These are phyloP conservation scores for Oostethus manadensis DNA, from an alignment of 2,113 vertebrate species.

Conservation along the genomic window DNA sequence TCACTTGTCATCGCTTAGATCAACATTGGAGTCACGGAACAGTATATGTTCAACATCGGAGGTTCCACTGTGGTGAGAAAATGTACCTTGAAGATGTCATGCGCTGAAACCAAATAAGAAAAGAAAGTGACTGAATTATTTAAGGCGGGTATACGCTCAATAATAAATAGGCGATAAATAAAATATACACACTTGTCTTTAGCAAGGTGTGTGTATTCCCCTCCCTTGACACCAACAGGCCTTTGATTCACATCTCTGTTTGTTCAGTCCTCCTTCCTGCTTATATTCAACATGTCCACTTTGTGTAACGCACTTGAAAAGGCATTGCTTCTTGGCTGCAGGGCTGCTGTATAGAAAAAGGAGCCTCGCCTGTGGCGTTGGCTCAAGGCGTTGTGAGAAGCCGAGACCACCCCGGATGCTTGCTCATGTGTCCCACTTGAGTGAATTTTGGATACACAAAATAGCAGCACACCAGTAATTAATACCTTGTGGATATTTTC, in stretches of 20 bases:
- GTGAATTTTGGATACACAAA: constrained; percentile 48
- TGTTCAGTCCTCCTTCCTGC: constrained; percentile 50
- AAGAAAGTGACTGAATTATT: constrained; percentile 62
- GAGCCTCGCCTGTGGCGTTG: constrained; percentile 65
- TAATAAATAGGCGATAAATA: constrained; percentile 70
- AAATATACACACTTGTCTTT: constrained; percentile 69
- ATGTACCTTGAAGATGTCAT: constrained; percentile 49
- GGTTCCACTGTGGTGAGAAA: constrained; percentile 8
- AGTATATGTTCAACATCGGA: too few relatives aligned
- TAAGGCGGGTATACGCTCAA: constrained; percentile 62
- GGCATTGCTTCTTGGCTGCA: constrained; percentile 57
- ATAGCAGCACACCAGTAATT: constrained; percentile 59
- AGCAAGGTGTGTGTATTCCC: constrained; percentile 67
- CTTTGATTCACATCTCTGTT: constrained; percentile 66
- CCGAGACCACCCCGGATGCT: constrained; percentile 63
- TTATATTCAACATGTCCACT: constrained; percentile 67
- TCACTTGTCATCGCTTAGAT: too few relatives aligned
- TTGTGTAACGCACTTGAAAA: constrained; percentile 67
- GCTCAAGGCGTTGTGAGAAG: constrained; percentile 60
- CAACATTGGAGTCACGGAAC: too few relatives aligned
- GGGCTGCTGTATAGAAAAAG: constrained; percentile 63
- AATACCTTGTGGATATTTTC: constrained; percentile 71
- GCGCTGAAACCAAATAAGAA: constrained; percentile 55
- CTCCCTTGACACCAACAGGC: constrained; percentile 50
- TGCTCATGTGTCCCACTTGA: constrained; percentile 67